Base-by-base conservation (phyloP, 2,113 vertebrate genomes). In the Myrmophylax atrothorax region DNA sequence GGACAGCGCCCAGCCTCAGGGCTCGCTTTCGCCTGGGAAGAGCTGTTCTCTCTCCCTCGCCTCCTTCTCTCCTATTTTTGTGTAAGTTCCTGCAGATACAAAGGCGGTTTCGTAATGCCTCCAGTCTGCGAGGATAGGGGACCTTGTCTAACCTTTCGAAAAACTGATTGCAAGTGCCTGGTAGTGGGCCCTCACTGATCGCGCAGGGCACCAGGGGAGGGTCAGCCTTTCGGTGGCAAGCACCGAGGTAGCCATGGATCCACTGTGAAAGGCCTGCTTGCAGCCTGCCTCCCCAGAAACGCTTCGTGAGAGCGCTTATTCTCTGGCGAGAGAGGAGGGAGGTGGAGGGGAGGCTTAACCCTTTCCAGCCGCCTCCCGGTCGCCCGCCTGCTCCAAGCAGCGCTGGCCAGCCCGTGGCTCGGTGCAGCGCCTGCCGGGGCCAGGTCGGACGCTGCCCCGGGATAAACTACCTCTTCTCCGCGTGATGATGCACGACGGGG, bases 121-220 rank as follows among this genome's bases (percentile, higher is more conserved):
- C 88, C 89, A 94, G 94, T 91, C 97, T 96, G 97, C 93, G 76
- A 94, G 88, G 93, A 87, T 63, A 53, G 78, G 89, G 92, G 96
- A 97, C 97, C 98, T 97, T 94, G 98, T 93, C 97, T 97, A 97
- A 97, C 97, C 97, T 97, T 96, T 97, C 18, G 37, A 86, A 91
- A 97, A 96, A 96, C 97, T 96, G 97, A 94, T 94, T 56, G 95
- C 96, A 56, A 97, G 95, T 88, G 97, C 95, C 96, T 76, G 94
- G 77, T 91, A 89, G 82, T 91, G 95, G 95, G 95, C 80, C 95
- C 59, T 82, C 69, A 9, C 95, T 38, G 94, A 74, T 90, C 83
- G 92, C 94, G 28, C 94, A 6, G 87, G 96, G 94, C 60, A 38
- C 76, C 70, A 9, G 86, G 94, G 86, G 42, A 59, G 94, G 97